phyloP scores from a whole-genome alignment of 1,140 invertebrate genomes.

The Cyclargus thomasi region DNA sequence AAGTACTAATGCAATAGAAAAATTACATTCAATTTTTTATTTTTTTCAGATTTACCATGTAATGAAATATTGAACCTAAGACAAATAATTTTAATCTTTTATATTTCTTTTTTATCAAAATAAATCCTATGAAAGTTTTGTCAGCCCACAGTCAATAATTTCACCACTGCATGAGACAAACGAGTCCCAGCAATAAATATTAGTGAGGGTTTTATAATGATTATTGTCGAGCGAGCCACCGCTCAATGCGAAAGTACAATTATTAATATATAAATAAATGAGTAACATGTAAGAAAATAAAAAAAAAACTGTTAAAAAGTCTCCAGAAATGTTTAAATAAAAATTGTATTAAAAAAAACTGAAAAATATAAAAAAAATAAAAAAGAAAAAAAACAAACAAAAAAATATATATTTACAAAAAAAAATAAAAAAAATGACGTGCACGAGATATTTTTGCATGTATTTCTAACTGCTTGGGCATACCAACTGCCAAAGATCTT shows the following conservation, averaged over 20 bases:
- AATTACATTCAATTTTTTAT: constrained; percentile 6
- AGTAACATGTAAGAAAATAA: constrained; percentile 52
- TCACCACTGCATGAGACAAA: constrained; percentile 35
- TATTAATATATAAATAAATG: constrained; percentile 56
- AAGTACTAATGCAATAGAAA: background rate
- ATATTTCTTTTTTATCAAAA: constrained; percentile 17
- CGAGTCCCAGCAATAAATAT: constrained; percentile 49
- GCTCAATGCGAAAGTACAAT: constrained; percentile 62
- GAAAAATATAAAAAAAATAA: constrained; percentile 40
- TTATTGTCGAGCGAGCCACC: constrained; percentile 56
- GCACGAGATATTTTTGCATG: constrained; percentile 28
- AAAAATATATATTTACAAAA: constrained; percentile 33
- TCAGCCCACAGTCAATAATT: constrained; percentile 31
- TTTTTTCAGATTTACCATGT: constrained; percentile 17
- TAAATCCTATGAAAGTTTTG: constrained; percentile 18
- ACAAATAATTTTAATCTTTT: constrained; percentile 20
- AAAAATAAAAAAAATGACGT: constrained; percentile 46
- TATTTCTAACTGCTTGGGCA: constrained; percentile 15
- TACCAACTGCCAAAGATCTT: constrained; percentile 19
- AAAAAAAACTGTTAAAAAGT: constrained; percentile 51
- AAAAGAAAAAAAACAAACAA: constrained; percentile 42
- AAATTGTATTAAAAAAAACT: constrained; percentile 43
- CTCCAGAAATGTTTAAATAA: constrained; percentile 53
- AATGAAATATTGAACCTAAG: constrained; percentile 18
- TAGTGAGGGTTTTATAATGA: constrained; percentile 61